These are phyloP conservation scores for Nomia melanderi DNA, from an alignment of 1,140 invertebrate species.

Conservation along the genomic window DNA sequence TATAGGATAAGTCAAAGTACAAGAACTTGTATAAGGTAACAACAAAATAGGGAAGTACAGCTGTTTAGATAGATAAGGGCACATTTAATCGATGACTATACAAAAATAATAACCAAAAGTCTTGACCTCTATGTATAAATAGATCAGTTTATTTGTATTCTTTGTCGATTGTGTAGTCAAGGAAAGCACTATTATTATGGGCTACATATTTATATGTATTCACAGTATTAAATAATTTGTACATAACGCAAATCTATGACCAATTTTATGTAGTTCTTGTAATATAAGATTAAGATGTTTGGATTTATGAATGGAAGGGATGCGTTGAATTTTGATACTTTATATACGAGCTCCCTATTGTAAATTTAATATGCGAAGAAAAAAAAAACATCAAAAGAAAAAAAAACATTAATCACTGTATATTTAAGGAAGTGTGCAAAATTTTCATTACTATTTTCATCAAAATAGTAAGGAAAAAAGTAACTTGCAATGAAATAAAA, in stretches of 20 bases:
- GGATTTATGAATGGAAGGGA: conserved; percentile 45
- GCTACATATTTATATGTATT: conserved; percentile 67
- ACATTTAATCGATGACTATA: conserved; percentile 18
- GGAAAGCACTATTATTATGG: conserved; percentile 38
- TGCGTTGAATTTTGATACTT: conserved; percentile 17
- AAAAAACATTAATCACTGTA: neutral
- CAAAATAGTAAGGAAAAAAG: neutral
- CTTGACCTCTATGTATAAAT: conserved; percentile 44
- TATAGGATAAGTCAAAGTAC: conserved; percentile 46
- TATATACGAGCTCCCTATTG: neutral
- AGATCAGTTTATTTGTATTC: conserved; percentile 59
- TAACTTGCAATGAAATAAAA: neutral
- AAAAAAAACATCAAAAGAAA: too few species aligned
- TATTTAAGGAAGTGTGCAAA: neutral
- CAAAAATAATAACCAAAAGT: conserved; percentile 19
- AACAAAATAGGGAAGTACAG: conserved; percentile 23
- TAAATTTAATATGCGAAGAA: conserved; percentile 15
- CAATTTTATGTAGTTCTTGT: conserved; percentile 60
- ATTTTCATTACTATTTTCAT: neutral
- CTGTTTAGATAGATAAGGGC: conserved; percentile 28
- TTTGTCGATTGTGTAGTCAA: conserved; percentile 54
- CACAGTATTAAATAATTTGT: conserved; percentile 75
- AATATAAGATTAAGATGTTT: conserved; percentile 36
- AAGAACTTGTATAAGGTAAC: conserved; percentile 35
- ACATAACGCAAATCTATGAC: conserved; percentile 60